Evolutionary conservation across 2,888 invertebrate species (phyloP), one percentile per base, ranked within the genome.

Genomic region (Dromius quadrimaculatus): DNA sequence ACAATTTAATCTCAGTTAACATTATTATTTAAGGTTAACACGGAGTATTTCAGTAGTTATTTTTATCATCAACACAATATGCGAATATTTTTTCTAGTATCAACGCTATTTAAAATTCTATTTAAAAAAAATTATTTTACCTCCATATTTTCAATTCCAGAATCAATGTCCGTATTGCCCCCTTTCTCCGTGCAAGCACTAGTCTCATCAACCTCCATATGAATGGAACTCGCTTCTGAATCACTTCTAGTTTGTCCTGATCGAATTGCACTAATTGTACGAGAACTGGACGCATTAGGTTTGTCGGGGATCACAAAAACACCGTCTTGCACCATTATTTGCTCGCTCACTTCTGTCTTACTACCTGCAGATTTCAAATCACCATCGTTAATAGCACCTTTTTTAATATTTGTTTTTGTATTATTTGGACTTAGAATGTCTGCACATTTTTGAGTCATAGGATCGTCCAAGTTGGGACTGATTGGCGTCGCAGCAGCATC

Each of bases 111-210:
- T 32, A 32, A 6, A 32, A 32, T 6, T 32, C 32, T 32, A 9
- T 32, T n/a, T n/a, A n/a, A 32, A 9, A 32, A 32, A 6, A 9
- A 32, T 32, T 32, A 5, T 32, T 78, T 78, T 71, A 82, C 85
- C 81, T 92, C 92, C 91, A 92, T 92, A 76, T 89, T 90, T 80
- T 92, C 92, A 77, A 90, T 89, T 15, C 90, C 90, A 4, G 90
- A 90, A 80, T 90, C 90, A 32, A 88, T 88, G 79, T 90, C 90
- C 20, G 85, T 85, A 74, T 83, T 85, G 50, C 81, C 83, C 73
- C 81, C 83, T 72, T 86, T 78, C 80, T 82, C 82, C 4, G 76
- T 79, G 71, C 78, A 79, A 5, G 79, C 83, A 74, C 81, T 83
- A 19, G 78, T 83, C 71, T 87, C 87, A 75, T 87, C 87, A 17